Base-by-base conservation (phyloP, 1,140 invertebrate genomes). In the Triops cancriformis region DNA sequence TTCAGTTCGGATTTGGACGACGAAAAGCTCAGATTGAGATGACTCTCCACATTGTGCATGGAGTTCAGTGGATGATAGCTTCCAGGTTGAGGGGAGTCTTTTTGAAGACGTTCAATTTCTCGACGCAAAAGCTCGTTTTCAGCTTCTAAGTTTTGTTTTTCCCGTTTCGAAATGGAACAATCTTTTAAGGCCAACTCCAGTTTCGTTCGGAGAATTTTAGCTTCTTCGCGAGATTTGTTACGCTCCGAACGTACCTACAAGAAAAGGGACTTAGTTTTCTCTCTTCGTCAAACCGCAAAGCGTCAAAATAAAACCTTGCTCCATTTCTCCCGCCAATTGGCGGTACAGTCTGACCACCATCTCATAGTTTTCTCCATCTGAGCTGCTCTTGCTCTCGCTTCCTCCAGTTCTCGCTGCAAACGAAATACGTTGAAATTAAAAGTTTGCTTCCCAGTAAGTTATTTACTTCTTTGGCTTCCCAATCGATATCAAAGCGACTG, bases 351-450 rank as follows among this genome's bases (percentile, higher is more conserved):
- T 0, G 92, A 93, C 96, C 96, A 98, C 96, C 96, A 98, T 75
- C 94, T 87, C 95, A 98, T 98, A 0, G 97, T 98, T 85, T 98
- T 98, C 84, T 98, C 96, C 96, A 98, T 98, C 85, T 98, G 96
- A 0, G 94, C 91, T 5, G 94, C 94, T 77, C 96, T 85, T 1
- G 94, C 94, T 79, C 94, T 86, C 0, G 95, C 94, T 83, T 98
- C 95, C 81, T 97, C 93, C 77, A 98, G 84, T 83, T 98, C 95
- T 78, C 93, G 85, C 83, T 93, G 80, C 27, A 84, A 78, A 7
- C 43, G 18, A 42, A 64, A 23, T 23, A 64, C 9, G 23, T 14
- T 37, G 28, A 26, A 18, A 23, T 45, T 14, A 0, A 18, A 23
- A 18, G 12, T 18, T 51, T 64, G 0, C 28, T 41, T 73, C 18